Evolutionary conservation across 2,113 vertebrate genomes (phyloP).

Genomic region (Ochotona curzoniae): DNA sequence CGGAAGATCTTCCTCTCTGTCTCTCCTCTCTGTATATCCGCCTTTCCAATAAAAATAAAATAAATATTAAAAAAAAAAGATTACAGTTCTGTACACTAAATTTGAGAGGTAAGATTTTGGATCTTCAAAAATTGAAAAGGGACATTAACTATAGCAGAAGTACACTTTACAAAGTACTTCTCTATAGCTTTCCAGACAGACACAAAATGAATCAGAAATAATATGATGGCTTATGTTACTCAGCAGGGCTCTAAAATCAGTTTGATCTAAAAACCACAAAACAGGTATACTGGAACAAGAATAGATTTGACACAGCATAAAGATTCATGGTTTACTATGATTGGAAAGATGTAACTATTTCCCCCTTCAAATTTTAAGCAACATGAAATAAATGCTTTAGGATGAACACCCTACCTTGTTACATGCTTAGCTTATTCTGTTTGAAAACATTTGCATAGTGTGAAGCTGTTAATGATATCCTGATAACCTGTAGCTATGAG

Average conservation of each 20-base stretch:
- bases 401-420: slow-evolving; percentile 55
- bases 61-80: too few species aligned
- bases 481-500: slow-evolving; percentile 67
- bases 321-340: slow-evolving; percentile 33
- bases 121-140: background rate
- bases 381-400: slow-evolving; percentile 58
- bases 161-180: background rate
- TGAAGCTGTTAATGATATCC: slow-evolving; percentile 72
- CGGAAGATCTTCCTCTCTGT: too few species aligned
- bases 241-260: slow-evolving; percentile 20
- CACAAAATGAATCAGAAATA: slow-evolving; percentile 35
- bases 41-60: too few species aligned
- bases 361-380: slow-evolving; percentile 65
- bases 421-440: slow-evolving; percentile 66
- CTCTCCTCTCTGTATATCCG: too few species aligned
- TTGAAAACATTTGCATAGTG: slow-evolving; percentile 72
- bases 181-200: background rate
- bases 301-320: slow-evolving; percentile 30
- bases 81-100: background rate
- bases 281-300: slow-evolving; percentile 48
- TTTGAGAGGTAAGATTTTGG: background rate
- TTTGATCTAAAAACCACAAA: slow-evolving; percentile 45
- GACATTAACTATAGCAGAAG: background rate
- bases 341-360: slow-evolving; percentile 39
- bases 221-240: background rate